phyloP scores from a whole-genome alignment of 2,113 vertebrate genomes.

The Formicarius rufipectus region DNA sequence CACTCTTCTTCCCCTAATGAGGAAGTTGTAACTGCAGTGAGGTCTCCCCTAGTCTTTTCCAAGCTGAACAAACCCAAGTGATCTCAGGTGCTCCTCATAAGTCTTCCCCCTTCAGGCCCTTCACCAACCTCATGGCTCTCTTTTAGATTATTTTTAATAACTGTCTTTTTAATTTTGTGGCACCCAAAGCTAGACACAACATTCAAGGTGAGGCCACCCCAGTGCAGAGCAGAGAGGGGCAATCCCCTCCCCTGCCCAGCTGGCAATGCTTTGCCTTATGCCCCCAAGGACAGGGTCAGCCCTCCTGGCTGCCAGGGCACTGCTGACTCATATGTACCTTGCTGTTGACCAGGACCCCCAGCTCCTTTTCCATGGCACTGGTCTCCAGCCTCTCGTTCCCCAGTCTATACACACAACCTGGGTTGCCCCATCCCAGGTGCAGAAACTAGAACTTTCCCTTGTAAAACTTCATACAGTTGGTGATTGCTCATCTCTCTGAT shows the following conservation, averaged over 20 bases:
- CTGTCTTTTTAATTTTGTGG: neutral
- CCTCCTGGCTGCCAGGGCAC: neutral
- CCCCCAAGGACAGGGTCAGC: neutral
- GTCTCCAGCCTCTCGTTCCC: neutral
- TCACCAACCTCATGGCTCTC: neutral
- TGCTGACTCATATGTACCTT: neutral
- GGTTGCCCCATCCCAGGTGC: neutral
- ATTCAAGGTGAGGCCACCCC: neutral
- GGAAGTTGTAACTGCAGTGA: neutral
- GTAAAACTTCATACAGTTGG: neutral
- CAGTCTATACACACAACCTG: neutral
- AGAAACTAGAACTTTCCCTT: neutral
- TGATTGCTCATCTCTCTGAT: neutral
- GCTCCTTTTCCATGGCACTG: neutral
- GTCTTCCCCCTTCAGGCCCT: accelerated
- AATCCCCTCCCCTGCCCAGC: neutral
- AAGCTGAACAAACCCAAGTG: neutral
- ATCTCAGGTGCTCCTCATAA: accelerated
- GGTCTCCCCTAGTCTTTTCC: neutral
- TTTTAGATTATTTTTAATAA: neutral
- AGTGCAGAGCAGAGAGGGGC: neutral
- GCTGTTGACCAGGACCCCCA: neutral
- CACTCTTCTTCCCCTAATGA: neutral
- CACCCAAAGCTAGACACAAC: neutral
- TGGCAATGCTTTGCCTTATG: neutral